Evolutionary conservation across 2,113 vertebrate genomes (phyloP).

Genomic region (Scomber colias): DNA sequence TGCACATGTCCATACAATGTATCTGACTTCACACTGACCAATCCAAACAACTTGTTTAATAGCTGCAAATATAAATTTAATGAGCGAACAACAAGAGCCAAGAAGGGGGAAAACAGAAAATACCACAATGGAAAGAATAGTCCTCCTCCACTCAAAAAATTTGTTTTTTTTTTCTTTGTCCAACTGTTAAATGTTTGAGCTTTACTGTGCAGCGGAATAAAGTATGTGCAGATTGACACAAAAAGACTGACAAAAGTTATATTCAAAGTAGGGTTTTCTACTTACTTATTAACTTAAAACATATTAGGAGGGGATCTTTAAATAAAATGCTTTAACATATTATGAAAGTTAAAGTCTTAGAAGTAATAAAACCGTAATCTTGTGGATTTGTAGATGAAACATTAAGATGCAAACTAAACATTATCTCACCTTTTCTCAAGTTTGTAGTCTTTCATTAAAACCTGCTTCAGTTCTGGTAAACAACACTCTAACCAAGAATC

Average conservation of each 20-base stretch:
- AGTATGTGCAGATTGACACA: too few relatives aligned
- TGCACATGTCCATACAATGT: background rate
- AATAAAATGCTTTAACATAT: background rate
- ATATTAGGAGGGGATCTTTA: too few relatives aligned
- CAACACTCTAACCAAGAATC: background rate
- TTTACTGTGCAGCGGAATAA: too few relatives aligned
- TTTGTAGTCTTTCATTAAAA: constrained; percentile 48
- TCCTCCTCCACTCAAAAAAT: too few relatives aligned
- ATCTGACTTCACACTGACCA: background rate
- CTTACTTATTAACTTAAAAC: too few relatives aligned
- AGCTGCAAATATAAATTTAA: constrained; percentile 2
- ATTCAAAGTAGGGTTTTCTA: too few relatives aligned
- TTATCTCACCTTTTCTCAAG: constrained; percentile 19
- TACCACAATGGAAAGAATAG: background rate
- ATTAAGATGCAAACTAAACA: constrained; percentile 19
- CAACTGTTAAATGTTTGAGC: too few relatives aligned
- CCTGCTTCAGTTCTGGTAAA: constrained; percentile 27
- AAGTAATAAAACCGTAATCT: constrained; percentile 26
- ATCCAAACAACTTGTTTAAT: background rate
- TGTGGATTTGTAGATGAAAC: constrained; percentile 22
- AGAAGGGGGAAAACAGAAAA: background rate
- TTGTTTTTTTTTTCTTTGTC: too few relatives aligned
- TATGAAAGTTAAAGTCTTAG: constrained; percentile 1
- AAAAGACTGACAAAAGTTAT: too few relatives aligned
- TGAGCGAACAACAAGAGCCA: background rate